Evolutionary conservation across 2,888 invertebrate genomes (phyloP), one percentile per base, ranked within the genome.

Genomic region (Drosophila pseudotakahashii): DNA sequence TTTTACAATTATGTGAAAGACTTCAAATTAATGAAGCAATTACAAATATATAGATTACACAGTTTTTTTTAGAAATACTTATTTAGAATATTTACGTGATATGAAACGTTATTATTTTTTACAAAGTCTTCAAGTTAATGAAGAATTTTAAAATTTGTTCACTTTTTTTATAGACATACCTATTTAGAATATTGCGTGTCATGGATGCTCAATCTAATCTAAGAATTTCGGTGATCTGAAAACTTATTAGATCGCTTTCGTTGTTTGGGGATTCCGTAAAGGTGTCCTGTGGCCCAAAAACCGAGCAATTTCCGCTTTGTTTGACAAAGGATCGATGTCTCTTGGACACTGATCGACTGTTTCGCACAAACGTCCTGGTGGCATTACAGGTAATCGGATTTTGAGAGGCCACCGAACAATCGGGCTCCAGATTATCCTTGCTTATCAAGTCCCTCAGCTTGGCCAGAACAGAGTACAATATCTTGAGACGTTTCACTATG

Each of bases 401-500:
- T 3, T 42, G 47, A n/a, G 42, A 53, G 7, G 5, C 23, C 1
- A 34, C 16, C 1, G 51, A 45, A 7, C 16, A 9, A 14, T 63
- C 47, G 10, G 36, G 3, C 10, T 37, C 42, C 19, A 51, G n/a
- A 4, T 37, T 39, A n/a, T 42, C 34, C 10, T 16, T 55, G n/a
- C 51, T 75, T n/a, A 91, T 57, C 6, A 70, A 58, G 57, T 89
- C 80, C 3, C 84, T 74, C 3, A 92, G 71, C 70, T 91, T 92
- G 6, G 82, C 76, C 13, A 91, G 62, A n/a, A 91, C 73, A 6
- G 89, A 90, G 47, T 90, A 89, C 30, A 92, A 69, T 14, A 92
- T 91, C 74, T 90, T 91, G 11, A 92, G 86, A 10, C 92, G 90
- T 61, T 92, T 92, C 0, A 90, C 23, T 19, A 92, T 78, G n/a